phyloP scores from a whole-genome alignment of 2,797 vertebrate species.

The Sparidentex hasta region DNA sequence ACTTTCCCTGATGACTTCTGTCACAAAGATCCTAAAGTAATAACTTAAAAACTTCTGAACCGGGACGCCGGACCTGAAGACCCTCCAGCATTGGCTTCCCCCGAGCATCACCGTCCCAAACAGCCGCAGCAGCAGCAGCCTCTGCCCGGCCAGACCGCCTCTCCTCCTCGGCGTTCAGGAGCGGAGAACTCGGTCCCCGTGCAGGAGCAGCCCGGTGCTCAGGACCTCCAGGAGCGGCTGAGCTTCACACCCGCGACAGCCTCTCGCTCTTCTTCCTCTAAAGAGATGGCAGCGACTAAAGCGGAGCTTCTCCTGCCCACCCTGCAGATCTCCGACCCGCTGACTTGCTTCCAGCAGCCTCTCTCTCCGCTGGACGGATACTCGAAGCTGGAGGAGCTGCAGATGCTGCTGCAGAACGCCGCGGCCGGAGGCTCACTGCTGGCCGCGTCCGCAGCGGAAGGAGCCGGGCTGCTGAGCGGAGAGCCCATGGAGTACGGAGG shows the following conservation, averaged over 20 bases:
- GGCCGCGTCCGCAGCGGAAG: conserved; percentile 80
- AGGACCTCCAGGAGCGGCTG: conserved; percentile 39
- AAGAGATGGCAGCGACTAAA: conserved; percentile 92
- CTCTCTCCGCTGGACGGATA: conserved; percentile 93
- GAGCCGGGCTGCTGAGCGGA: conserved; percentile 86
- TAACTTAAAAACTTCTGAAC: not conserved
- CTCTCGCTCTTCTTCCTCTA: conserved; percentile 1
- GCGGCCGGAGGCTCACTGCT: conserved; percentile 88
- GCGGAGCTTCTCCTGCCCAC: conserved; percentile 92
- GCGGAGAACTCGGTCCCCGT: conserved; percentile 24
- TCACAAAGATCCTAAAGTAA: not conserved
- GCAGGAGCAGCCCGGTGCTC: conserved; percentile 11
- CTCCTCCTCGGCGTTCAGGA: conserved; percentile 10
- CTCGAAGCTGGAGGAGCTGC: conserved; percentile 94
- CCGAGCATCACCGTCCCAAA: conserved; percentile 39
- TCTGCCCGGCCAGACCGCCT: conserved; percentile 44
- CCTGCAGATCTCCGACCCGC: conserved; percentile 92
- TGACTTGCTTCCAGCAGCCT: conserved; percentile 84
- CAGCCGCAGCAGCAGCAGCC: conserved; percentile 33
- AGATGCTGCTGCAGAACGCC: conserved; percentile 89
- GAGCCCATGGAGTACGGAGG: conserved; percentile 91
- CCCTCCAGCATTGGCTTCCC: conserved; percentile 64
- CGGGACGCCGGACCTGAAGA: conserved; percentile 23
- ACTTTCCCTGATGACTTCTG: conserved; percentile 15
- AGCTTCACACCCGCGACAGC: not conserved